Base-by-base conservation (phyloP, 2,888 invertebrate genomes). In the Seira ritae region DNA sequence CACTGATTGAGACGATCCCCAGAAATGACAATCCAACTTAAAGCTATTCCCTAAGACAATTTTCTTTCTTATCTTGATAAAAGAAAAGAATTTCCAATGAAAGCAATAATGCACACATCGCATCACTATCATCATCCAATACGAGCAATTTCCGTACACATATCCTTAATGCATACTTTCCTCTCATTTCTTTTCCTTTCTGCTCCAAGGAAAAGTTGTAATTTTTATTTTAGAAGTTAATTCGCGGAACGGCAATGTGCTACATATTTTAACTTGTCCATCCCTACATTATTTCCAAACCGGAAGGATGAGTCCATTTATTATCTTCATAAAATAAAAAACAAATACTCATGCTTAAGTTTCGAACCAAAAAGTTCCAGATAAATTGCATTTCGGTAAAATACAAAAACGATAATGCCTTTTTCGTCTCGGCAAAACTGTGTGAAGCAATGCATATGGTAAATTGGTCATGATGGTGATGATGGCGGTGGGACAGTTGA, bases 401-500 rank as follows among this genome's bases (percentile, higher is more conserved):
- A n/a, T 60, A 80, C 65, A 55, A 71, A 20, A 74, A 75, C 69
- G 46, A 67, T 46, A 62, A 78, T 65, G 77, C 60, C 67, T 72
- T 55, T 8, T 71, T n/a, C 23, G 2, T 72, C 60, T 46, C 19
- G 65, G 37, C 46, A 71, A 81, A 75, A 81, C 71, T 81, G 71
- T 81, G 81, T 76, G 81, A 81, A 81, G 81, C 31, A 66, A 81
- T 75, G 75, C 81, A 81, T 55, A 81, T 81, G 81, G 81, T 46
- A 81, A 81, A 81, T 81, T 81, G 81, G 55, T 69, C 46, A 80
- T 74, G 78, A 71, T 60, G n/a, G 12, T 80, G 80, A 42, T 68
- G 46, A 80, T 73, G n/a, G n/a, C n/a, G 70, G 66, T 78, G 81
- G 71, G 75, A 66, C 81, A 81, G 62, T 81, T 76, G 60, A 60